A percentile compares a stretch with the other conserved stretches of the same genome.
Evolutionary conservation across 2,797 vertebrate genomes (phyloP).

Genomic region (Artibeus lituratus): DNA sequence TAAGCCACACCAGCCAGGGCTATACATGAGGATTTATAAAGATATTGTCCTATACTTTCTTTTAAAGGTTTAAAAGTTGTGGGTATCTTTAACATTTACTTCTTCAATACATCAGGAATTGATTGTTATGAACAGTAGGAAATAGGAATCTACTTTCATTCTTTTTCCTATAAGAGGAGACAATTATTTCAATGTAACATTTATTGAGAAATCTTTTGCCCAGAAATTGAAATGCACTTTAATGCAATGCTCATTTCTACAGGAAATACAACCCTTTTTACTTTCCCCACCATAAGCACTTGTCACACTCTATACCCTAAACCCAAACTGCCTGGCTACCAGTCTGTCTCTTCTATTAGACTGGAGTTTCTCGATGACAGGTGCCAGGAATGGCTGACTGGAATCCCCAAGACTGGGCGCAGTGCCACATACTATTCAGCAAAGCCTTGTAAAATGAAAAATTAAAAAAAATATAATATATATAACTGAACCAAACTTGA

Average conservation of each 20-base stretch:
- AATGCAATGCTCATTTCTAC: not conserved
- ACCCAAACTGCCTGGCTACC: not conserved
- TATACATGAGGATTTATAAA: not conserved
- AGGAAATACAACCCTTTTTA: not conserved
- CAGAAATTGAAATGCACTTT: constrained; percentile 9
- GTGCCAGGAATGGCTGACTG: not conserved
- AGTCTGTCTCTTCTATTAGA: not conserved
- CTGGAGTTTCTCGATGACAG: not conserved
- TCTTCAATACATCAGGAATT: not conserved
- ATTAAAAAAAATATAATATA: not conserved
- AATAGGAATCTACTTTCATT: not conserved
- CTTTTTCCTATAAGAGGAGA: not conserved
- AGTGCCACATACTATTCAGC: not conserved
- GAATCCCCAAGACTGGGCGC: not conserved
- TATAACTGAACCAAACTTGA: not conserved
- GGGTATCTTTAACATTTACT: not conserved
- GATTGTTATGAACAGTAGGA: not conserved
- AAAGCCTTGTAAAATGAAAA: not conserved
- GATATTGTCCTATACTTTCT: not conserved
- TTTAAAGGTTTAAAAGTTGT: not conserved
- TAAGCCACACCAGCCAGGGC: too few relatives aligned
- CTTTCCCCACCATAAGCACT: not conserved
- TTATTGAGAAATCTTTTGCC: constrained; percentile 13
- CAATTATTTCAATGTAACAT: not conserved
- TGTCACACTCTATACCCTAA: not conserved